Base-by-base conservation (phyloP, 2,888 invertebrate genomes). In the Camponotus fellah region DNA sequence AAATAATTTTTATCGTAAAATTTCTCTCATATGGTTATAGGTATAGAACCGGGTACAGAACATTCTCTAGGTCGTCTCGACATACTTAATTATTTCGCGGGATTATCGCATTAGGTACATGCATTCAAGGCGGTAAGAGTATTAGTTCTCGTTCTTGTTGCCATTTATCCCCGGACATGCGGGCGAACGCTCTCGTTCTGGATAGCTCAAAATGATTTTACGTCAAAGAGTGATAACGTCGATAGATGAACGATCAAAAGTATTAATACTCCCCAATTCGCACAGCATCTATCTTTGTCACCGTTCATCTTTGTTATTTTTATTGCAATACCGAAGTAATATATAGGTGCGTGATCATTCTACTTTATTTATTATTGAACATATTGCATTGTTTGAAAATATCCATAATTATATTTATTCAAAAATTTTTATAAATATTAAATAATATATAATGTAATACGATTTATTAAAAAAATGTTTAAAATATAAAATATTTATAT, bases 111-210 rank as follows among this genome's bases (percentile, higher is more conserved):
- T 83, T 77, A 83, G n/a, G 58, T 60, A 69, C 68, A 53, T 32
- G 77, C 53, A 79, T 79, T 83, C 69, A 79, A 62, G 43, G 56
- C 64, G 32, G 34, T 83, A 83, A 83, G 79, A 79, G 83, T 79
- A 83, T 83, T 83, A 83, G 69, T 83, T 79, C 64, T 79, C 79
- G 83, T 83, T 79, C 83, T 68, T 62, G 56, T 68, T 69, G 60
- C 46, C 69, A 56, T 77, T 83, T 56, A 82, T 68, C 68, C 40
- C 26, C 40, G 77, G 49, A 76, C 68, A 62, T 56, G 69, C 79
- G 40, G 32, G 32, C 49, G 77, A 40, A 56, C 21, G 46, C 14
- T 76, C 32, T 53, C 66, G 26, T 40, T 65, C 14, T 32, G 56
- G 60, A 62, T 10, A 32, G 40, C 34, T 65, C 49, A 68, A 77